Percentiles rank a stretch among this genome's conserved stretches.
phyloP scores from a whole-genome alignment of 1,140 invertebrate species.

The Schmidtea mediterranea region DNA sequence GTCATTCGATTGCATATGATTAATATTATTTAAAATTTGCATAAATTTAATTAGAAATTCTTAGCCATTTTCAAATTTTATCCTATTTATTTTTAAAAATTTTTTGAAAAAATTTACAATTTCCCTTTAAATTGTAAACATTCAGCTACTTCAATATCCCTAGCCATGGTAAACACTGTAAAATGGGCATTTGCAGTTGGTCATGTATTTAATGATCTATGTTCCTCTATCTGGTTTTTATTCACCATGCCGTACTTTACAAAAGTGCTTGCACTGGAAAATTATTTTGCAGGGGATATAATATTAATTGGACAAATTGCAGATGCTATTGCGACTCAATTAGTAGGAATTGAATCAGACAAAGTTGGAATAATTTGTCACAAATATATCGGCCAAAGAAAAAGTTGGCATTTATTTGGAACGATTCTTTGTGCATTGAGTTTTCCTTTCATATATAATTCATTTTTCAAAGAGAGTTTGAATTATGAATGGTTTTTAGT shows the following conservation, averaged over 20 bases:
- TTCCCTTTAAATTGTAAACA: too few relatives aligned
- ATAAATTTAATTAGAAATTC: too few relatives aligned
- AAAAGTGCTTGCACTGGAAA: neutral
- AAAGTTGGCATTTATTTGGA: neutral
- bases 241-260: neutral
- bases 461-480: neutral
- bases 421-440: neutral
- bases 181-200: neutral
- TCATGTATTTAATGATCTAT: constrained; percentile 3
- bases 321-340: neutral
- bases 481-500: neutral
- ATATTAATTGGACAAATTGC: constrained; percentile 1
- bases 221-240: constrained; percentile 1
- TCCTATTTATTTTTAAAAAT: too few relatives aligned
- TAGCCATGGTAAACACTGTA: too few relatives aligned
- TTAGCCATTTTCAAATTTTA: too few relatives aligned
- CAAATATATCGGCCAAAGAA: neutral
- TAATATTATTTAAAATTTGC: too few relatives aligned
- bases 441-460: neutral
- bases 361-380: neutral
- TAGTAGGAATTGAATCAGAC: neutral
- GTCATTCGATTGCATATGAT: too few relatives aligned
- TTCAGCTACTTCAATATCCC: too few relatives aligned
- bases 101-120: too few relatives aligned
- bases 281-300: neutral